Evolutionary conservation across 1,140 invertebrate genomes (phyloP), one percentile per base, ranked within the genome.

Genomic region (Drosophila rhopaloa): DNA sequence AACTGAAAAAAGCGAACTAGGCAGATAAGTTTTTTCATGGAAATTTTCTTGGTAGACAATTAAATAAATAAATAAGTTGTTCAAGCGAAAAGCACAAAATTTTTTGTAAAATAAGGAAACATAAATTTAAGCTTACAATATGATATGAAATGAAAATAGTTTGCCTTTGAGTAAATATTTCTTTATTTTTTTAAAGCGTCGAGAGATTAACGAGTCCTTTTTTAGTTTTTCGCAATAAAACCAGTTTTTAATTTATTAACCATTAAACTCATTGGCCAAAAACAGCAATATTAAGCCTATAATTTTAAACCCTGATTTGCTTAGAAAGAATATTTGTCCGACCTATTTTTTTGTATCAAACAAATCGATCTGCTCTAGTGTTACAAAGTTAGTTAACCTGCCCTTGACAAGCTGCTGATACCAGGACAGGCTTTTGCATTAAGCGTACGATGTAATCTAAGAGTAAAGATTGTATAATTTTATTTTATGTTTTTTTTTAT

Each of bases 401-500:
- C 32, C 27, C 27, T 29, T 66, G 56, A 66, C 43, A 61, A 66
- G 13, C 56, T 47, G 56, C 35, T 61, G 57, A 62, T 48, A 24
- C 63, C 63, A 66, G 57, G 63, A 66, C 63, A 63, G 53, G 53
- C 35, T 24, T 62, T 29, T 32, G 59, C 59, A 59, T 59, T 59
- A 62, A 59, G 60, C 61, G 11, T 65, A 44, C 60, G 40, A 51
- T 43, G 27, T 66, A 68, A 68, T 50, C 38, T 62, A 27, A 13
- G 35, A 50, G 40, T 35, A 63, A 66, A 16, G 29, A 76, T 56
- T 54, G 47, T 71, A 46, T 11, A 38, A 38, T 63, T 56, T 53
- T 57, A 48, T 54, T 71, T 41, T 48, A 53, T 62, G 48, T 71
- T 51, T 65, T 66, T 66, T 76, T 75, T 53, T 27, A 38, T 29